These are phyloP conservation scores for Plectrocnemia conspersa DNA, from an alignment of 1,140 invertebrate genomes.

Conservation along the genomic window DNA sequence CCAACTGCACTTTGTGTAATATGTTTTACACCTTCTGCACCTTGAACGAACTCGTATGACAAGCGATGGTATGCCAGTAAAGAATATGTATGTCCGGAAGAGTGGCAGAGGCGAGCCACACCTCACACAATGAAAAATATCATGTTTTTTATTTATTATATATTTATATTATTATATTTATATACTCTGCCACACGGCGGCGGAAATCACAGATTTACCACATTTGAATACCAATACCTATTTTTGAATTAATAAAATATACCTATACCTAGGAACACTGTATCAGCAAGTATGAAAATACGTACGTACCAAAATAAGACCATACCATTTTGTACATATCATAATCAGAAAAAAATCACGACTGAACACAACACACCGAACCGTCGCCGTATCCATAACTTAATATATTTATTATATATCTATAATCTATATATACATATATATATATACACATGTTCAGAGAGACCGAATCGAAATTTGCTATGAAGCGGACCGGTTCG, in stretches of 20 bases:
- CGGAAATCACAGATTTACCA: constrained; percentile 40
- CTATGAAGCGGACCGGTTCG: constrained; percentile 34
- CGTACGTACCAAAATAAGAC: constrained; percentile 33
- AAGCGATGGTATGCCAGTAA: constrained; percentile 9
- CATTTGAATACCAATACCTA: constrained; percentile 66
- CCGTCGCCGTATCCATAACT: background rate
- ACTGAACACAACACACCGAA: constrained; percentile 29
- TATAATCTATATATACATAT: constrained; percentile 11
- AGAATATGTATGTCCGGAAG: background rate
- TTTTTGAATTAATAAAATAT: too few relatives aligned
- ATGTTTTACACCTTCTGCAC: constrained; percentile 19
- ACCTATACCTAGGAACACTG: too few relatives aligned
- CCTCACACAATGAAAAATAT: constrained; percentile 14
- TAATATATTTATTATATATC: background rate
- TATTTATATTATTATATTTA: too few relatives aligned
- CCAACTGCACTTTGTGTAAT: constrained; percentile 31
- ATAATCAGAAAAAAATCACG: constrained; percentile 31
- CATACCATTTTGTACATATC: constrained; percentile 28
- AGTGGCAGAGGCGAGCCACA: constrained; percentile 20
- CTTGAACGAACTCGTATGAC: constrained; percentile 10
- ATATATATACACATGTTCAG: too few relatives aligned
- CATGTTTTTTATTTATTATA: too few relatives aligned
- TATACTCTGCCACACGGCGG: constrained; percentile 17
- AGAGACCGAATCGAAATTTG: too few relatives aligned
- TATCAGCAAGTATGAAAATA: too few relatives aligned